Evolutionary conservation across 2,113 vertebrate genomes (phyloP).

Genomic region (Pterocles burchelli): DNA sequence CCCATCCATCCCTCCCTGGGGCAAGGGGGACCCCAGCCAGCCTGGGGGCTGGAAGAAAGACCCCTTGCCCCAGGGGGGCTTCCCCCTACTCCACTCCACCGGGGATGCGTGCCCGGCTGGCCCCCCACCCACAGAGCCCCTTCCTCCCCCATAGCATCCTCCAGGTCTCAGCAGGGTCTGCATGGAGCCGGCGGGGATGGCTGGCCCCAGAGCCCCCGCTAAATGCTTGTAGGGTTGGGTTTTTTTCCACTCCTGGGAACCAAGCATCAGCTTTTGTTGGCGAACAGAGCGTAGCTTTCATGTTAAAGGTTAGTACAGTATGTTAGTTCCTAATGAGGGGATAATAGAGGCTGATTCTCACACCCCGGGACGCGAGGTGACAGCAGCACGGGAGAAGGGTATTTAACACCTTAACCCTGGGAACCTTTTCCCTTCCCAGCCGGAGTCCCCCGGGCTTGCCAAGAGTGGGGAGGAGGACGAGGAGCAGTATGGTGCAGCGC

Average conservation of each 20-base stretch:
- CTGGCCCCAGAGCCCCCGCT: background rate
- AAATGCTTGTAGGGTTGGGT: background rate
- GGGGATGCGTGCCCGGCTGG: rapidly evolving
- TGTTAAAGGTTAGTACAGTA: slow-evolving; percentile 53
- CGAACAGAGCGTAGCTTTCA: slow-evolving; percentile 31
- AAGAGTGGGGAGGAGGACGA: background rate
- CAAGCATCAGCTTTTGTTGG: slow-evolving; percentile 40
- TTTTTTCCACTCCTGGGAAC: slow-evolving; percentile 51
- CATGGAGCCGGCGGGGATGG: rapidly evolving
- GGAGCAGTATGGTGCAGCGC: background rate
- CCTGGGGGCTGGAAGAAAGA: background rate
- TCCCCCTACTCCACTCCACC: background rate
- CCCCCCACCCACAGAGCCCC: rapidly evolving
- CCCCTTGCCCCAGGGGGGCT: rapidly evolving
- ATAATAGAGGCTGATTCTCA: slow-evolving; percentile 57
- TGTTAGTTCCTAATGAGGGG: slow-evolving; percentile 56
- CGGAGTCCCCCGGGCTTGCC: background rate
- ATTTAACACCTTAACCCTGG: slow-evolving; percentile 49
- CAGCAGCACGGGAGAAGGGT: slow-evolving; percentile 46
- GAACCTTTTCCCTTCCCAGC: slow-evolving; percentile 9
- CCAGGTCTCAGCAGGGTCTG: background rate
- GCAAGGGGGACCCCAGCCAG: background rate
- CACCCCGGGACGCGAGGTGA: slow-evolving; percentile 29
- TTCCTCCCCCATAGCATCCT: rapidly evolving
- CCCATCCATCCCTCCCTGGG: too few relatives aligned